Evolutionary conservation across 1,140 invertebrate genomes (phyloP), one percentile per base, ranked within the genome.

Genomic region (Kradibia gibbosae): DNA sequence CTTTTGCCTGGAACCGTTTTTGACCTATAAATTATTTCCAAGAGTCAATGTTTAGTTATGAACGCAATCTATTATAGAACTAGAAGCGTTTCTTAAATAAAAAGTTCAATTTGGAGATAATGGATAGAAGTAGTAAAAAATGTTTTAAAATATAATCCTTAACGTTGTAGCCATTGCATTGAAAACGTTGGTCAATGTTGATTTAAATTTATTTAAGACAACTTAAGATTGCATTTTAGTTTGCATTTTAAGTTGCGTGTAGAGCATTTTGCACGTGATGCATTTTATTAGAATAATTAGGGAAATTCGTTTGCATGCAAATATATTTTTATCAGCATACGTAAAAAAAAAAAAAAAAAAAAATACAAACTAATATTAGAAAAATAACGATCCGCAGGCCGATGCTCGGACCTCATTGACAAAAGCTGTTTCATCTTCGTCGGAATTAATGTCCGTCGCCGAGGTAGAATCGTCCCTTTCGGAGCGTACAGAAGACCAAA

Each of bases 401-500:
- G 78, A 80, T 42, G 28, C 1, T 39, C 15, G 36, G 8, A 22
- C 20, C 8, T 13, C 53, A 22, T 48, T 57, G 22, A 36, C 22
- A n/a, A 67, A 13, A 1, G 15, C 45, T 1, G 0, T 7, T 8
- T 53, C 60, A n/a, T 48, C 25, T 4, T 22, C 36, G 36, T 42
- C 71, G 62, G 3, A 42, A 20, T 10, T 34, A 20, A 22, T 72
- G 39, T 70, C 67, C 28, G 31, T 60, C 50, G 74, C 25, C 70
- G 55, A 53, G 4, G 22, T 17, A 5, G 17, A 4, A 28, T 31
- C 39, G 3, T 45, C 36, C 0, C 20, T 57, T n/a, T 34, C 42
- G 10, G 48, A 65, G 0, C 22, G n/a, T n/a, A n/a, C 67, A 89
- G 76, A 85, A 86, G 55, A 67, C 72, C n/a, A 77, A 53, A 78